A percentile compares a stretch with the other conserved stretches of the same genome.
Evolutionary conservation across 2,797 vertebrate genomes (phyloP).

Genomic region (Pogonophryne albipinna): DNA sequence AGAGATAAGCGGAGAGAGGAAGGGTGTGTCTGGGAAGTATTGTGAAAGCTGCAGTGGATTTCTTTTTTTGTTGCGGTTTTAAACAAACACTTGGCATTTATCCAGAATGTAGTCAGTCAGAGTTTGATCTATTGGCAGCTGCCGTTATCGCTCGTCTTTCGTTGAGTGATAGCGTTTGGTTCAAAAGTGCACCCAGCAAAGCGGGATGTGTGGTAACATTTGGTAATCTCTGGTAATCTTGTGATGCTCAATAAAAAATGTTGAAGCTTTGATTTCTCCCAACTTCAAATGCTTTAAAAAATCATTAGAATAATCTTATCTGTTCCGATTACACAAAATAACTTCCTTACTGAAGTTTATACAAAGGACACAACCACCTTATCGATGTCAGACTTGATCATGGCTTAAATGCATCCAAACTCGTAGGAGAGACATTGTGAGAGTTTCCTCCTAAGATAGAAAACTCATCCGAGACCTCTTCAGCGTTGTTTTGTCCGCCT

Average conservation of each 20-base stretch:
- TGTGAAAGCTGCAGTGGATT: slow-evolving; percentile 16
- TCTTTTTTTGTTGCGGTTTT: slow-evolving; percentile 37
- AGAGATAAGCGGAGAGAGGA: slow-evolving; percentile 11
- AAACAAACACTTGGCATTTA: slow-evolving; percentile 58
- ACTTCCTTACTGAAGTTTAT: slow-evolving; percentile 25
- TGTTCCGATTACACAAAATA: slow-evolving; percentile 36
- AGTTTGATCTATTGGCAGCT: slow-evolving; percentile 55
- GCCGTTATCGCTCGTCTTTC: slow-evolving; percentile 50
- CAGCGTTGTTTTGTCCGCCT: slow-evolving; percentile 66
- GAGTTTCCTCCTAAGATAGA: slow-evolving; percentile 66
- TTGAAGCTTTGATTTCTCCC: neutral
- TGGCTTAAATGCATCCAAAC: slow-evolving; percentile 54
- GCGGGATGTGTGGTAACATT: slow-evolving; percentile 17
- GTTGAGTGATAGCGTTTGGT: slow-evolving; percentile 23
- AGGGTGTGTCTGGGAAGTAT: slow-evolving; percentile 13
- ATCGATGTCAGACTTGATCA: slow-evolving; percentile 54
- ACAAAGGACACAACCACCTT: slow-evolving; percentile 20
- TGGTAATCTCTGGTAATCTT: slow-evolving; percentile 24
- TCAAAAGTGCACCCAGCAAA: slow-evolving; percentile 23
- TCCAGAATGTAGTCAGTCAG: slow-evolving; percentile 43
- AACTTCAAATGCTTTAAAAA: slow-evolving; percentile 6
- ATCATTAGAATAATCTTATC: neutral
- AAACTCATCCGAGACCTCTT: slow-evolving; percentile 75
- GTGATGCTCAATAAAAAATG: slow-evolving; percentile 2
- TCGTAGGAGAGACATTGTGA: slow-evolving; percentile 58